Percentiles rank a stretch among this genome's conserved stretches.
Conservation (phyloP, 2,113 vertebrate genomes). For the Riparia riparia region DNA sequence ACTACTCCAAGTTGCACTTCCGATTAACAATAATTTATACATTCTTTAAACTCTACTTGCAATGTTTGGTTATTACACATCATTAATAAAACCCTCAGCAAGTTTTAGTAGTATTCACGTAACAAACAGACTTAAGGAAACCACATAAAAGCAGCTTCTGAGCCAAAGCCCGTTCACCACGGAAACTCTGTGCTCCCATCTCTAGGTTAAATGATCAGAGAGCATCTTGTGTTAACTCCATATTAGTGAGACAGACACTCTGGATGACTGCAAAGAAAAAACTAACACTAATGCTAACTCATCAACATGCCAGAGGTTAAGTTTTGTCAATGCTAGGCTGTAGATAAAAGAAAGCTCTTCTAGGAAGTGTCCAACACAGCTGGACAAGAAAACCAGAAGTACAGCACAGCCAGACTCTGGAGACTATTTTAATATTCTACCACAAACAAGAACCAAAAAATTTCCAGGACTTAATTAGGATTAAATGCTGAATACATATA, state of each 20-base stretch:
- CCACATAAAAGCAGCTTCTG: neutral
- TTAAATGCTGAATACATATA: neutral
- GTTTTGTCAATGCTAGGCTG: neutral
- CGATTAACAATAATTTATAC: neutral
- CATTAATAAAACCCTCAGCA: neutral
- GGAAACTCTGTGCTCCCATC: neutral
- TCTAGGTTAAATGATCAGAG: neutral
- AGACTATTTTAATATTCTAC: neutral
- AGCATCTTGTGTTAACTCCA: neutral
- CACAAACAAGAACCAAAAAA: neutral
- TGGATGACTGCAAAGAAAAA: neutral
- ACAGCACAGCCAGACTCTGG: neutral
- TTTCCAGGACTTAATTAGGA: neutral
- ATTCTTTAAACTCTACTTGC: neutral
- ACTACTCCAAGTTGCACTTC: neutral
- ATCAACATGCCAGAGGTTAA: neutral
- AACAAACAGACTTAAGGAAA: neutral
- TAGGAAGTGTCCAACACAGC: neutral
- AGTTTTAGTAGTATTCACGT: neutral
- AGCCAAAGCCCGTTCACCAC: neutral
- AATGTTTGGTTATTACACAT: neutral
- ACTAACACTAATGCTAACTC: accelerated
- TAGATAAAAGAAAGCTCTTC: neutral
- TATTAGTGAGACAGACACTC: neutral
- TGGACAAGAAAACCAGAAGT: neutral